Base-by-base conservation (phyloP, 2,888 invertebrate genomes). In the Mylabris sibirica region DNA sequence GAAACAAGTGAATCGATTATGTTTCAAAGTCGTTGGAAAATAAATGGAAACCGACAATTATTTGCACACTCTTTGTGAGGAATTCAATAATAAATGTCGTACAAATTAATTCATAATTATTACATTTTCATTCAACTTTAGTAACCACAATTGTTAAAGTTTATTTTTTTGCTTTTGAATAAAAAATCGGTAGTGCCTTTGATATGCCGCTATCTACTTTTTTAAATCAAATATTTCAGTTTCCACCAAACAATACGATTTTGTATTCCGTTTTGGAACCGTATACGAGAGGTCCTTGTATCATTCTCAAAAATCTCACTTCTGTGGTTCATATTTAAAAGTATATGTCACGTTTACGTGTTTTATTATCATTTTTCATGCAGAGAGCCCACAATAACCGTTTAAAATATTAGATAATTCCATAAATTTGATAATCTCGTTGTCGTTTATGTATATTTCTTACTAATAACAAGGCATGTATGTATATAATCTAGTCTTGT, bases 1-100 rank as follows among this genome's bases (percentile, higher is more conserved):
- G 67, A 70, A 67, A 66, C 26, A 67, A 53, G 11, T 22, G 49
- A 53, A 53, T 53, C 49, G 49, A 53, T 53, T 53, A 53, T 53
- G 22, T 22, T 53, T 22, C 49, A 53, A 53, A 22, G 49, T 22
- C 49, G 20, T 53, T 53, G 11, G 49, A 53, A 53, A 53, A 53
- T 53, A 53, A 53, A 53, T 53, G 49, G 11, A 22, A 53, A 53
- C 49, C 49, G 9, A 53, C 49, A 22, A 22, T 22, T 20, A 53
- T 53, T 53, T 53, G 49, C 49, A 53, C 49, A 20, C 20, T 53
- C 49, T 20, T 20, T 20, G 11, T 53, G 9, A 22, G 22, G 20
- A 53, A 22, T 22, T 49, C 17, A 17, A 6, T 6, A 49, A 49
- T 49, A 49, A 49, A 49, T 9, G 22, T 53, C 49, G 20, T 12